Evolutionary conservation across 2,888 invertebrate genomes (phyloP).

Genomic region (Epinotia brunnichana): DNA sequence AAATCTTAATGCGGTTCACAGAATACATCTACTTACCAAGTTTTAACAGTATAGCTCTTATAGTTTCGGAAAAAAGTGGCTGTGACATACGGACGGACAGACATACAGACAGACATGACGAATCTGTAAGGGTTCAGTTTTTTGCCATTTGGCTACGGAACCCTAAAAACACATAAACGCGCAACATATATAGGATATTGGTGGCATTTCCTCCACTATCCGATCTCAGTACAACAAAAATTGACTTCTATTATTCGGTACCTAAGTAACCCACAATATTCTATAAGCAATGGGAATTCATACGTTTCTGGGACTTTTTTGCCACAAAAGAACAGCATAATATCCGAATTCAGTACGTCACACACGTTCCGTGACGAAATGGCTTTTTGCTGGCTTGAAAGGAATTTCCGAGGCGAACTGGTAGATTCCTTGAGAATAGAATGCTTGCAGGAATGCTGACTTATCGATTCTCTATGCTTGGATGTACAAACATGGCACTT

Average conservation of each 20-base stretch:
- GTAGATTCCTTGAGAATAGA: constrained; percentile 1
- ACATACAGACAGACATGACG: too few species aligned
- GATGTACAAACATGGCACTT: background rate
- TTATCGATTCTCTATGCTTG: background rate
- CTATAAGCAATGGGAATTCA: constrained; percentile 3
- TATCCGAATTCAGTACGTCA: constrained; percentile 6
- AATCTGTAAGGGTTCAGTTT: too few species aligned
- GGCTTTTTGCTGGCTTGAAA: constrained; percentile 4
- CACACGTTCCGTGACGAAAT: constrained; percentile 6
- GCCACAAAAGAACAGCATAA: background rate
- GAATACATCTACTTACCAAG: too few species aligned
- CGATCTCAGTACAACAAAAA: background rate
- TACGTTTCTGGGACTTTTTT: background rate
- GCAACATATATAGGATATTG: too few species aligned
- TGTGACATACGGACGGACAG: too few species aligned
- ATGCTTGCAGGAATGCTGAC: constrained; percentile 1
- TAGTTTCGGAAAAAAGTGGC: too few species aligned
- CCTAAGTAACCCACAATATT: background rate
- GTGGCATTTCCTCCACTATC: too few species aligned
- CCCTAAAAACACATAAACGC: too few species aligned
- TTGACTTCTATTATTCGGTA: background rate
- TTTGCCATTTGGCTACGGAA: too few species aligned
- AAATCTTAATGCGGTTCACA: too few species aligned
- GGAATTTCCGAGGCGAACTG: background rate
- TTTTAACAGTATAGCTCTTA: too few species aligned